Evolutionary conservation across 2,113 vertebrate genomes (phyloP).

Genomic region (Eidolon helvum): DNA sequence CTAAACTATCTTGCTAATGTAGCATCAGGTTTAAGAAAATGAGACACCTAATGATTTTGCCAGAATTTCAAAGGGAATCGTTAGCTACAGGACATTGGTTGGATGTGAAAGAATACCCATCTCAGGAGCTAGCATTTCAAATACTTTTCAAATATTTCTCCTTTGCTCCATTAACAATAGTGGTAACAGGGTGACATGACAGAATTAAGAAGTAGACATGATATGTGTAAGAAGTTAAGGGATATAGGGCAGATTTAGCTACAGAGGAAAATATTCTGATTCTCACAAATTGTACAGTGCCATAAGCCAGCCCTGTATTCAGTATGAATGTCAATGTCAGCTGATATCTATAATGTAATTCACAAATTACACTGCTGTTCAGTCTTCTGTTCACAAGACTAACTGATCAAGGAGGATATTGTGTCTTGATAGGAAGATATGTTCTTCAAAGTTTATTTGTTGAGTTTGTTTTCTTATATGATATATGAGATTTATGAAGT

Average conservation of each 20-base stretch:
- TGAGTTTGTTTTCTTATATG: slow-evolving; percentile 24
- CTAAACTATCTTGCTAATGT: slow-evolving; percentile 36
- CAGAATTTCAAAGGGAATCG: slow-evolving; percentile 35
- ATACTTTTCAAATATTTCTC: not conserved
- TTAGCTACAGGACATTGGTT: not conserved
- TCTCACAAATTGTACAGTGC: not conserved
- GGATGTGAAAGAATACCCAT: not conserved
- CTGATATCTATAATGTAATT: not conserved
- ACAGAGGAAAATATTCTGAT: slow-evolving; percentile 24
- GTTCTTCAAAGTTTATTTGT: slow-evolving; percentile 45
- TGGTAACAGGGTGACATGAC: not conserved
- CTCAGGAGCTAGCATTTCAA: not conserved
- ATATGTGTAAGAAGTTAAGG: not conserved
- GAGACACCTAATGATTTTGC: not conserved
- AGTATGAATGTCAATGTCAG: not conserved
- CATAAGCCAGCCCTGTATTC: not conserved
- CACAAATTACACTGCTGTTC: not conserved
- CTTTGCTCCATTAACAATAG: not conserved
- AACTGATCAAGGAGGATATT: not conserved
- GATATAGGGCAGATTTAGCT: not conserved
- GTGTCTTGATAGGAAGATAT: not conserved
- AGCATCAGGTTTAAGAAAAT: slow-evolving; percentile 52
- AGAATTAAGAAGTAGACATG: not conserved
- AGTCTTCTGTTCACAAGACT: not conserved
- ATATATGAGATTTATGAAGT: slow-evolving; percentile 3